Evolutionary conservation across 2,113 vertebrate species (phyloP).

Genomic region (Dolichallabes microphthalmus): DNA sequence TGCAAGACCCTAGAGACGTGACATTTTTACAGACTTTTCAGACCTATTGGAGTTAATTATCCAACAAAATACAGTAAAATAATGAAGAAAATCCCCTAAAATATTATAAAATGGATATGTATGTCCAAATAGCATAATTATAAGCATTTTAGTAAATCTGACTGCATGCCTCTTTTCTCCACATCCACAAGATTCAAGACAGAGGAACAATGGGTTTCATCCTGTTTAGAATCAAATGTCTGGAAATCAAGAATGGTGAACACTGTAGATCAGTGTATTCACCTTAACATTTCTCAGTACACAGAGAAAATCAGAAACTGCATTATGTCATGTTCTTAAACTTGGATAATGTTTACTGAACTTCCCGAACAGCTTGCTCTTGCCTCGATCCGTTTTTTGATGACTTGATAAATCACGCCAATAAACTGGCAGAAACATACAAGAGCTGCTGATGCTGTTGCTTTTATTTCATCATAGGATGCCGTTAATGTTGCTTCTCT

Average conservation of each 20-base stretch:
- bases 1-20: not conserved
- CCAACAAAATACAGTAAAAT: not conserved
- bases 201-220: not conserved
- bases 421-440: not conserved
- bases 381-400: not conserved
- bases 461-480: not conserved
- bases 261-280: too few relatives aligned
- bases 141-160: not conserved
- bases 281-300: not conserved
- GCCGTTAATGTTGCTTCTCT: not conserved
- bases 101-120: not conserved
- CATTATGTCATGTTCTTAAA: not conserved
- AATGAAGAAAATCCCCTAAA: not conserved
- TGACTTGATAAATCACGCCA: not conserved
- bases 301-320: not conserved
- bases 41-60: not conserved
- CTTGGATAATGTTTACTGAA: not conserved
- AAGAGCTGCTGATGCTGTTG: not conserved
- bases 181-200: not conserved
- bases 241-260: not conserved
- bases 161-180: not conserved
- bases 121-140: not conserved
- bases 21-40: not conserved
- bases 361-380: not conserved
- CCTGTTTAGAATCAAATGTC: not conserved